Percentiles rank a stretch among this genome's conserved stretches.
These are phyloP conservation scores for Solenodon paradoxus DNA, from an alignment of 2,113 vertebrate species.

Conservation along the genomic window DNA sequence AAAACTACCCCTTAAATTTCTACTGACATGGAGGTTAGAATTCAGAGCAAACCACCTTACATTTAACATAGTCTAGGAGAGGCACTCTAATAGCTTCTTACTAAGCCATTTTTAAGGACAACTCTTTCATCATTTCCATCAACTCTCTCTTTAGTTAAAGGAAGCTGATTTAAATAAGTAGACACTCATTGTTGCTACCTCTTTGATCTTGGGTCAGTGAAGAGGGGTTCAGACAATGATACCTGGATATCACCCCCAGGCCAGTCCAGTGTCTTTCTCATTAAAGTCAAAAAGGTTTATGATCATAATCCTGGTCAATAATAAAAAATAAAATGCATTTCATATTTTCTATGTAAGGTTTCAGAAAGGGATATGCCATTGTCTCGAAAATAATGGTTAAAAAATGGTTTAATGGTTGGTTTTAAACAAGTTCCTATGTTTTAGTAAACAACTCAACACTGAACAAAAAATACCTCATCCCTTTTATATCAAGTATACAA, in stretches of 20 bases:
- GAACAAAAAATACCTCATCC: background rate
- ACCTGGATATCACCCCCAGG: background rate
- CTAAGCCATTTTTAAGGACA: background rate
- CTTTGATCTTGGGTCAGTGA: background rate
- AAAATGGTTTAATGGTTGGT: background rate
- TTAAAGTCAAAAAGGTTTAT: background rate
- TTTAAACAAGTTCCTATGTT: background rate
- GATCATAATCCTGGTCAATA: background rate
- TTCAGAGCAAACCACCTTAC: background rate
- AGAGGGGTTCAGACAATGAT: background rate
- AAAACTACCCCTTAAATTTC: background rate
- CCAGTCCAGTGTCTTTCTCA: background rate
- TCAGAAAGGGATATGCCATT: background rate
- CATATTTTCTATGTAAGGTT: background rate
- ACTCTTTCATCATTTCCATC: background rate
- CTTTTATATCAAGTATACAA: background rate
- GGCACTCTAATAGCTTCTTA: background rate
- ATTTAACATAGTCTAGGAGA: background rate
- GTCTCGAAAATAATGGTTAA: background rate
- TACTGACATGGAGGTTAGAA: background rate
- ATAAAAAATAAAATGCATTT: background rate
- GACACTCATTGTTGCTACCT: background rate
- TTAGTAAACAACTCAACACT: background rate
- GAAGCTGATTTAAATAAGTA: background rate
- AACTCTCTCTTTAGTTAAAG: background rate